Percentiles rank a stretch among this genome's conserved stretches.
Evolutionary conservation across 1,140 invertebrate species (phyloP).

Genomic region (Euglossa dilemma): DNA sequence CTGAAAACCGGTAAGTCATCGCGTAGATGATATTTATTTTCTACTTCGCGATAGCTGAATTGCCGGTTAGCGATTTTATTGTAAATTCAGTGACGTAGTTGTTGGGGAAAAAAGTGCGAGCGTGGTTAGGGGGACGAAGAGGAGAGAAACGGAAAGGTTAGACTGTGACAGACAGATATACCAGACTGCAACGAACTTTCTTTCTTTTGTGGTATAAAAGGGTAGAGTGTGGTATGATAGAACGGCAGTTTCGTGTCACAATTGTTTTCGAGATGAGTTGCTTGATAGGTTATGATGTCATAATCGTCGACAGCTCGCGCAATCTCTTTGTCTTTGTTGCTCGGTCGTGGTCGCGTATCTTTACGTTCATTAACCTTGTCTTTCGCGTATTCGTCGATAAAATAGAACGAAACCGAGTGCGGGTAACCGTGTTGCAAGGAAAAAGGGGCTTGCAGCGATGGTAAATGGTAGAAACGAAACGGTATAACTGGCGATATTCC

Average conservation of each 20-base stretch:
- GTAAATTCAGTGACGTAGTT: constrained; percentile 3
- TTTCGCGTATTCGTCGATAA: background rate
- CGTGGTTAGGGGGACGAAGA: background rate
- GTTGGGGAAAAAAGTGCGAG: background rate
- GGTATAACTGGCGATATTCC: background rate
- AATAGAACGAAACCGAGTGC: background rate
- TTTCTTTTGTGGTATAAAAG: background rate
- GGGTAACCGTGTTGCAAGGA: background rate
- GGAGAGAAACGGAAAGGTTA: background rate
- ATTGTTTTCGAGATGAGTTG: constrained; percentile 19
- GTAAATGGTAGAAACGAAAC: background rate
- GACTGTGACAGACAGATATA: background rate
- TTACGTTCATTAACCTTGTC: constrained; percentile 26
- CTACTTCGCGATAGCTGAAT: background rate
- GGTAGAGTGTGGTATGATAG: background rate
- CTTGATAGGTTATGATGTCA: constrained; percentile 53
- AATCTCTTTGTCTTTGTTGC: constrained; percentile 26
- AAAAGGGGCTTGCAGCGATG: background rate
- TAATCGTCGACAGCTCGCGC: constrained; percentile 7
- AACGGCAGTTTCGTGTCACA: background rate
- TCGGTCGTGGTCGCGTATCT: background rate
- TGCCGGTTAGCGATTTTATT: background rate
- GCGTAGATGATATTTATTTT: background rate
- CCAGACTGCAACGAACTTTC: background rate
- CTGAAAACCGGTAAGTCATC: constrained; percentile 51